phyloP scores from a whole-genome alignment of 37 sponge, comb jelly and placozoan genomes.

The Hormiphora californensis region DNA sequence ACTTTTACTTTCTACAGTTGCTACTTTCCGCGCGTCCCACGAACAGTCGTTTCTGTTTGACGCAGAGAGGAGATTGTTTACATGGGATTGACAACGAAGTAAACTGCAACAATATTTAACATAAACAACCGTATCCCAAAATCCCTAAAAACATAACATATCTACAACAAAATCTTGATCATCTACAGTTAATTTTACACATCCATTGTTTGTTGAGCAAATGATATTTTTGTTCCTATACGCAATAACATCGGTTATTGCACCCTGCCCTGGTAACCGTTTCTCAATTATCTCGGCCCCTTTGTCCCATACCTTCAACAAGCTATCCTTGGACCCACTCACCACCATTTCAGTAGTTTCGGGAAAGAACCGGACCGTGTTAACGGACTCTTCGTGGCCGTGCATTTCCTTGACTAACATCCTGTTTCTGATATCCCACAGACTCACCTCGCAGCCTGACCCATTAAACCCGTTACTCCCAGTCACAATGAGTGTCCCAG shows the following conservation, averaged over 20 bases:
- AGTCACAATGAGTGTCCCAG: background rate
- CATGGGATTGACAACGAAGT: too few relatives aligned
- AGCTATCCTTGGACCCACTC: slow-evolving; percentile 23
- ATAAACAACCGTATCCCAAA: too few relatives aligned
- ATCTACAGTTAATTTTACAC: background rate
- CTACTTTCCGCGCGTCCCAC: too few relatives aligned
- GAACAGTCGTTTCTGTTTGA: too few relatives aligned
- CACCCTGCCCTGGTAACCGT: slow-evolving; percentile 8
- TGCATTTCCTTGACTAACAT: background rate
- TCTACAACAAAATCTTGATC: background rate
- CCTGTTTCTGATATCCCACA: slow-evolving; percentile 5
- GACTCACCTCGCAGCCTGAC: slow-evolving; percentile 40
- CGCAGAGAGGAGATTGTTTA: too few relatives aligned
- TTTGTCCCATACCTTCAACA: slow-evolving; percentile 29
- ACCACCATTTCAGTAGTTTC: background rate
- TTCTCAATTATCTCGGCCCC: slow-evolving; percentile 25
- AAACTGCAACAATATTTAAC: too few relatives aligned
- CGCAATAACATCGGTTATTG: background rate
- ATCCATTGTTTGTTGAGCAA: slow-evolving; percentile 9
- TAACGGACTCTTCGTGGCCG: slow-evolving; percentile 21
- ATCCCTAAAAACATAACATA: slow-evolving; percentile 12
- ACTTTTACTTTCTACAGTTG: too few relatives aligned
- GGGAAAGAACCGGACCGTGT: slow-evolving; percentile 20
- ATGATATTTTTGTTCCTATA: background rate
- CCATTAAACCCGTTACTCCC: slow-evolving; percentile 47